Base-by-base conservation (phyloP, 2,113 vertebrate genomes). In the Brachirus orientalis region DNA sequence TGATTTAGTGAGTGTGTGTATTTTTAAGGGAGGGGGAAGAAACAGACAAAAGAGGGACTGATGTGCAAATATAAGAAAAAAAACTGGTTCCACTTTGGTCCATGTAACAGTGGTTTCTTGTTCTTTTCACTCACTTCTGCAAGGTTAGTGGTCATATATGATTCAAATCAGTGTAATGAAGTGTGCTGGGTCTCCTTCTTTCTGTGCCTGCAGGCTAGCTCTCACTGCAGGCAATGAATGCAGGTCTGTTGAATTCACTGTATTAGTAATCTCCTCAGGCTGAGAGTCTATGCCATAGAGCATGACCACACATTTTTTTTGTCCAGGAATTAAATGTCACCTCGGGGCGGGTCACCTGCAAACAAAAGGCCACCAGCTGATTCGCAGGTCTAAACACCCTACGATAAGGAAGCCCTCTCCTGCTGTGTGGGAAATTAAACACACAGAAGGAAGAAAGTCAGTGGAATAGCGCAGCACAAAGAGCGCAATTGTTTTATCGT, bases 341-440 rank as follows among this genome's bases (percentile, higher is more conserved):
- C 76, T 84, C 65, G 47, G 81, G 86, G 86, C 72, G 87, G 89
- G 89, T 93, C 91, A 91, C 82, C 87, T 79, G 86, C 89, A 89
- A 90, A 93, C 91, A 92, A 91, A 90, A 90, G 90, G 85, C 82
- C 88, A 75, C 74, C 79, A 72, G 85, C 77, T 73, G 85, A 85
- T 90, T 90, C 88, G 79, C 89, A 91, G 90, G 88, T 92, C 88
- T 86, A 90, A 90, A 92, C 90, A 86, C 82, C 66, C 65, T n/a
- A 58, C 81, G 91, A 91, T 92, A 93, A 93, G 85, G 78, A 77
- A 78, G 58, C 77, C 81, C 76, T 83, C 83, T 90, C 79, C 83
- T 75, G 85, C 83, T 37, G 87, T 65, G 82, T 73, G 89, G 87
- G 92, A 92, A 92, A 92, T 91, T 86, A 85, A 92, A 89, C 86